phyloP scores from a whole-genome alignment of 2,797 vertebrate species.

The Anableps anableps region DNA sequence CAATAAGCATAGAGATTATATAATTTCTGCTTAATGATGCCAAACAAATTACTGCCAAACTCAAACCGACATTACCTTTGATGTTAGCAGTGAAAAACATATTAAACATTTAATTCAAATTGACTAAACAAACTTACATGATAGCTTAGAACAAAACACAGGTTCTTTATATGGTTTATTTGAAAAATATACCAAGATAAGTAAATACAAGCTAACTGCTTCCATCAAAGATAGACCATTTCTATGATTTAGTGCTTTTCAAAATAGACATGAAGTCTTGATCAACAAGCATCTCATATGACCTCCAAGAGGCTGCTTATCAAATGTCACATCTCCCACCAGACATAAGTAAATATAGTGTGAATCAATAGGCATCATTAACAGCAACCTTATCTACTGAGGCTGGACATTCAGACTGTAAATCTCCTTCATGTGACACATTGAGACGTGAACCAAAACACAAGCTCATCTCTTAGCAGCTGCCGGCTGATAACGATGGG shows the following conservation, averaged over 20 bases:
- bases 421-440: conserved; percentile 39
- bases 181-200: background rate
- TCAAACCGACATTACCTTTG: conserved; percentile 3
- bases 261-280: conserved; percentile 34
- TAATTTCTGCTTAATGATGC: conserved; percentile 5
- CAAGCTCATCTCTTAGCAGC: conserved; percentile 38
- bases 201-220: background rate
- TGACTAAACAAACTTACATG: conserved; percentile 1
- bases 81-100: background rate
- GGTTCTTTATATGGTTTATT: background rate
- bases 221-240: conserved; percentile 9
- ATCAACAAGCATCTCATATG: conserved; percentile 35
- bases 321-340: conserved; percentile 43
- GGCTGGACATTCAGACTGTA: conserved; percentile 38
- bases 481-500: conserved; percentile 6
- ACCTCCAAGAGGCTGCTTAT: conserved; percentile 36
- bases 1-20: background rate
- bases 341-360: conserved; percentile 44
- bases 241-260: conserved; percentile 24
- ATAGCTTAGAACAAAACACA: background rate
- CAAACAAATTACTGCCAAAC: conserved; percentile 10
- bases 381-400: conserved; percentile 52
- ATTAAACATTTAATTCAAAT: conserved; percentile 5
- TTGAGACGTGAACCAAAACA: conserved; percentile 39
- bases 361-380: conserved; percentile 56